Evolutionary conservation across 2,797 vertebrate species (phyloP), one percentile per base, ranked within the genome.

Genomic region (Leucoraja ocellata): DNA sequence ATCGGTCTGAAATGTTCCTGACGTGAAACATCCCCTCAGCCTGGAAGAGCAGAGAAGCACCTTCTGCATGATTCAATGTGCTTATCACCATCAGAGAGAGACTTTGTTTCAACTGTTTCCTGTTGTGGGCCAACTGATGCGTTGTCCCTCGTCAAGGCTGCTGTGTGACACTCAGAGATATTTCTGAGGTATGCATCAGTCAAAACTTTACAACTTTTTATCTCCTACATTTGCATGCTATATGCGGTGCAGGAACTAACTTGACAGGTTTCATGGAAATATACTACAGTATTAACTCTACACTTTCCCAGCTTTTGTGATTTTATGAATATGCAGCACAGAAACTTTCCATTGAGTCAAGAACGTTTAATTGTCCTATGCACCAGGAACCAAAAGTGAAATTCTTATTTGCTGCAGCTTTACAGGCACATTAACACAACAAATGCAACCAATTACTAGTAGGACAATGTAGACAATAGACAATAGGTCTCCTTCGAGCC

Each of bases 111-210:
- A 88, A 88, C 61, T 32, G 84, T 68, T 88, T 88, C 84, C 84
- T 88, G 61, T 88, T 88, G 84, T 88, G 84, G 84, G 61, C 61
- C 84, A 88, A 88, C 84, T 68, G 84, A 88, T 88, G 84, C 61
- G 36, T 88, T 88, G 63, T 88, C 65, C 61, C 63, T 68, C 84
- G 21, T 68, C 61, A 32, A 0, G 65, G 63, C 65, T 88, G 84
- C 61, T 2, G 61, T 36, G n/a, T 88, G 84, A 68, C 21, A 88
- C 84, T 68, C 16, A 36, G 61, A 68, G 84, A 88, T 68, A 88
- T 18, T 88, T 88, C 61, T 88, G 61, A 88, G 84, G 84, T 88
- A n/a, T 13, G 36, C 84, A 16, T 68, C 68, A 88, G 63, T 18
- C 63, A 88, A 88, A 68, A n/a, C 65, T 88, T 65, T 88, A 88